Base-by-base conservation (phyloP, 2,888 invertebrate species). In the Eupithecia insigniata region DNA sequence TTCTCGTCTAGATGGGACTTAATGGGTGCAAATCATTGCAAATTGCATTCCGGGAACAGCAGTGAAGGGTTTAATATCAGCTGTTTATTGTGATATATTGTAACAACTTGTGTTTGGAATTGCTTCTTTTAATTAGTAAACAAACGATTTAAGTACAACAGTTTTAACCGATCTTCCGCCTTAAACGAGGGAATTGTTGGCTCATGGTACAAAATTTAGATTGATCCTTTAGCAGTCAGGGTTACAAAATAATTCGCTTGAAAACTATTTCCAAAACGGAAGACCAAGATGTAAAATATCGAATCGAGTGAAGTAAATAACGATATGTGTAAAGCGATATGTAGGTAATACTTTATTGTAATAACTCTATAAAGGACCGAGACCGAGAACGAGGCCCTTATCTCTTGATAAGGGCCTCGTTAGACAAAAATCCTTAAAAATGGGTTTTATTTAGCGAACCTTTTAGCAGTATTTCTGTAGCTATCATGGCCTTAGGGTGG, bases 1-100 rank as follows among this genome's bases (percentile, higher is more conserved):
- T 91, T 86, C 85, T 83, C 79, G 89, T 90, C 88, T 87, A 89
- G 90, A 91, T 89, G 75, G 80, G 79, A 81, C 83, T 88, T 92
- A 92, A 92, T 92, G 87, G 88, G 89, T 87, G 88, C 89, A 90
- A 90, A 92, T 92, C 89, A 92, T 92, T 91, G 89, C 88, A 87
- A 89, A 90, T 91, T 89, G 89, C 87, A 89, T 88, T 89, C 89
- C 79, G 79, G 81, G 85, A 83, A 84, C 82, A 72, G 82, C 73
- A 83, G 84, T 87, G 87, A 85, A 82, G 83, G 81, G 86, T 87
- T 87, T 89, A 89, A 89, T 90, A 87, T 87, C 75, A 77, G 64
- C 68, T 70, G 71, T 71, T 72, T 72, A 68, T 62, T 32, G 66
- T 62, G 72, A 74, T 69, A 55, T 71, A 75, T 76, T 69, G 70